A percentile compares a stretch with the other conserved stretches of the same genome.
Conservation (phyloP, 2,888 invertebrate genomes). For the Scaptomyza reducta region DNA sequence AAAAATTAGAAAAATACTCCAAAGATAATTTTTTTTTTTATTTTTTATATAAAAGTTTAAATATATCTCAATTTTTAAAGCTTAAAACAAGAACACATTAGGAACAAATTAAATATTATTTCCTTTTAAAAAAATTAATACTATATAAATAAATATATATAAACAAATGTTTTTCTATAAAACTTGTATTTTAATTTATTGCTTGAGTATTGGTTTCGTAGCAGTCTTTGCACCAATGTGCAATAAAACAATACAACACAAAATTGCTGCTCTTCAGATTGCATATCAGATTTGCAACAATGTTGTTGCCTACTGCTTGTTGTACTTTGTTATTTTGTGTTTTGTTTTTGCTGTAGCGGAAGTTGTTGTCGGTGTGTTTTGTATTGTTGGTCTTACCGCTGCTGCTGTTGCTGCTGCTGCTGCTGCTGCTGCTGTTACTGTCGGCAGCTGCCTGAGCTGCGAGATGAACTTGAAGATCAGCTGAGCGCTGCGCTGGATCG, state of each 20-base stretch:
- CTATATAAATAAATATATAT: no score
- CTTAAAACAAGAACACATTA: no score
- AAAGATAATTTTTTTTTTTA: not conserved
- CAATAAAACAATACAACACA: conserved; percentile 26
- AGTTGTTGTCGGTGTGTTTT: conserved; percentile 62
- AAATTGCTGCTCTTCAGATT: conserved; percentile 41
- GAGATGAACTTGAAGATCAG: conserved; percentile 75
- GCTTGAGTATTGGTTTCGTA: not conserved
- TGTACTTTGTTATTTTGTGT: conserved; percentile 15
- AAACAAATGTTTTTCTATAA: no score
- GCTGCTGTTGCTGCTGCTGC: conserved; percentile 12
- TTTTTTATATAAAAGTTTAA: not conserved
- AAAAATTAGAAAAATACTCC: no score
- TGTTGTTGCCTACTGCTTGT: conserved; percentile 50
- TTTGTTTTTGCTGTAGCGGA: conserved; percentile 59
- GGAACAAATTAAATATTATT: no score
- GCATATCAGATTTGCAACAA: conserved; percentile 68
- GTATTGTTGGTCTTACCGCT: conserved; percentile 45
- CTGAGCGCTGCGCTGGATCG: conserved; percentile 42
- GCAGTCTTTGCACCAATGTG: conserved; percentile 36
- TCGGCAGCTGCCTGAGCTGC: conserved; percentile 31
- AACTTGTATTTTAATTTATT: not conserved
- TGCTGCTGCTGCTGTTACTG: conserved; percentile 20
- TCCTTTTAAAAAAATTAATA: no score
- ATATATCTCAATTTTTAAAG: no score